Evolutionary conservation across 2,113 vertebrate genomes (phyloP).

Genomic region (Antidorcas marsupialis): DNA sequence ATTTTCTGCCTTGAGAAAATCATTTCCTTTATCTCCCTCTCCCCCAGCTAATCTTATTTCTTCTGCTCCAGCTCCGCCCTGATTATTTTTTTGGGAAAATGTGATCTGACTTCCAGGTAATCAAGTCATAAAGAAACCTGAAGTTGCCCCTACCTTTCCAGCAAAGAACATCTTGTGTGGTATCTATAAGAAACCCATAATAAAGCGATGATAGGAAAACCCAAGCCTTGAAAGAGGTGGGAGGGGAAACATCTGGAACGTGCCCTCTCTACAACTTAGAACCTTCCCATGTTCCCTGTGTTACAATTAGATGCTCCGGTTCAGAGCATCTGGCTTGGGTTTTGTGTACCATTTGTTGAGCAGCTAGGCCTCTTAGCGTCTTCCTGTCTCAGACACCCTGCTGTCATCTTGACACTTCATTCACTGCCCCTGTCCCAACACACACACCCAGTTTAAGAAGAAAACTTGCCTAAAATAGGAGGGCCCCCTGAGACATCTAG

Average conservation of each 20-base stretch:
- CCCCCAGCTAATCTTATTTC: not conserved
- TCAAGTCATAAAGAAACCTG: not conserved
- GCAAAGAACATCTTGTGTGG: not conserved
- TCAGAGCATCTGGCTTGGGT: not conserved
- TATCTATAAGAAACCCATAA: not conserved
- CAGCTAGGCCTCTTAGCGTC: not conserved
- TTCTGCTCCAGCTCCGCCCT: not conserved
- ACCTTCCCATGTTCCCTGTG: not conserved
- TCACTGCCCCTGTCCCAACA: not conserved
- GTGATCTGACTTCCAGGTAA: not conserved
- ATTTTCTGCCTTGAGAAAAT: not conserved
- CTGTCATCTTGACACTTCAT: not conserved
- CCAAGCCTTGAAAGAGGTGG: not conserved
- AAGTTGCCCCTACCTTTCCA: not conserved
- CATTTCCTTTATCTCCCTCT: not conserved
- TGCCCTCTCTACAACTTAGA: not conserved
- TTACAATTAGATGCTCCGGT: not conserved
- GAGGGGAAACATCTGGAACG: not conserved
- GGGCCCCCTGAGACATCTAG: not conserved
- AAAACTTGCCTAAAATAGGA: not conserved
- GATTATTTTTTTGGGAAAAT: slow-evolving; percentile 1
- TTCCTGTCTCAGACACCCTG: not conserved
- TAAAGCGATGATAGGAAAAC: not conserved
- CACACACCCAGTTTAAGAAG: not conserved
- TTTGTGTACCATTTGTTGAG: not conserved